Base-by-base conservation (phyloP, 1,140 invertebrate genomes). In the Drosophila santomea region DNA sequence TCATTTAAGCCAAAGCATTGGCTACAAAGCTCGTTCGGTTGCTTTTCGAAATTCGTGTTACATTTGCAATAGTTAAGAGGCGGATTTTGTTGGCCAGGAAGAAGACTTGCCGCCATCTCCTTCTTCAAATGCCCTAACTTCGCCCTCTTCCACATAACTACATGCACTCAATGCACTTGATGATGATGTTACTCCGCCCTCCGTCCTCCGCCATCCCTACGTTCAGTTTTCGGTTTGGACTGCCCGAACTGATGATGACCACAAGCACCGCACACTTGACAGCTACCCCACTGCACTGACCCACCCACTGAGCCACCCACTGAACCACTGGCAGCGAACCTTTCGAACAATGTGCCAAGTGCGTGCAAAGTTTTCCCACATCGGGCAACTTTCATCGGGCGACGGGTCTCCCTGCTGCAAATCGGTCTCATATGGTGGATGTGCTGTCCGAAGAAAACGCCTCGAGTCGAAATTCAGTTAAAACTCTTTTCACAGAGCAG, bases 351-450 rank as follows among this genome's bases (percentile, higher is more conserved):
- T 68, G 74, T 77, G 74, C 63, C 73, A 71, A 74, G 74, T 77
- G 74, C 63, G 73, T 77, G 74, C 74, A 77, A 77, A 76, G 74
- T 77, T 77, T 68, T 74, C 74, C 41, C 51, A 66, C 73, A 74
- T 74, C 43, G 51, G 59, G 62, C 45, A 75, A 75, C 59, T 75
- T 75, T 75, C 69, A 57, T 55, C 73, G 48, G 60, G n/a, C 44
- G 38, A 44, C 38, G 23, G 35, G n/a, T 43, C 55, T 54, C 44
- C 12, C 4, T 10, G 12, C 50, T 45, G 47, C 15, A 57, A 68
- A 48, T 43, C 68, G 64, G 64, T 69, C 66, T 55, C 68, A 71
- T 71, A 58, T 71, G 68, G 52, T 50, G 43, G 41, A 15, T 0
- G 35, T 11, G 20, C 68, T 58, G 52, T 50, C 67, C 38, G 0